A percentile compares a stretch with the other conserved stretches of the same genome.
phyloP scores from a whole-genome alignment of 2,797 vertebrate species.

The Enteromius thamalakanensis region DNA sequence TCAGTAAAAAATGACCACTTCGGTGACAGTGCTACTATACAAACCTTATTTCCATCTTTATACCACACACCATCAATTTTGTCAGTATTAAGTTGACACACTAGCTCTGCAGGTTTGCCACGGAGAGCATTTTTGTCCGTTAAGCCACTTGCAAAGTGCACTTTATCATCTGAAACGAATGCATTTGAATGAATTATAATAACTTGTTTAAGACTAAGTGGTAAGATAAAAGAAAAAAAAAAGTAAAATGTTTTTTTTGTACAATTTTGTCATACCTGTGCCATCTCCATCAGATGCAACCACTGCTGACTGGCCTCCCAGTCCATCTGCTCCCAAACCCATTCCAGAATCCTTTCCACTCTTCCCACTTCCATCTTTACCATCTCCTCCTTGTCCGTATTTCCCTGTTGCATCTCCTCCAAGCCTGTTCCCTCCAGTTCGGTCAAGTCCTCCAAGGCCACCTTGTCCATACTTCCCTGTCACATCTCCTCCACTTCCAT shows the following conservation, averaged over 20 bases:
- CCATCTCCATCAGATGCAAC: slow-evolving; percentile 20
- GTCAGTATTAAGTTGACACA: slow-evolving; percentile 80
- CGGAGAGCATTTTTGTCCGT: slow-evolving; percentile 73
- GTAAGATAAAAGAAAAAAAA: background rate
- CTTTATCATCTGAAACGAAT: slow-evolving; percentile 69
- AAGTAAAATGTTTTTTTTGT: background rate
- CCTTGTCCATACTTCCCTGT: slow-evolving; percentile 31
- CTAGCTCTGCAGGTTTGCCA: slow-evolving; percentile 75
- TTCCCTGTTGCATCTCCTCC: slow-evolving; percentile 42
- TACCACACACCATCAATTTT: slow-evolving; percentile 82
- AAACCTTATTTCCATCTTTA: slow-evolving; percentile 83
- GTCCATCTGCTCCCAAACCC: slow-evolving; percentile 42
- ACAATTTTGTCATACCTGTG: background rate
- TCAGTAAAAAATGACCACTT: background rate
- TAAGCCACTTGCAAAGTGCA: slow-evolving; percentile 80
- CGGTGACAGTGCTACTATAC: background rate
- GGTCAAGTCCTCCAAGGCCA: slow-evolving; percentile 16
- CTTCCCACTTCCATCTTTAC: background rate
- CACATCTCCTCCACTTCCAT: slow-evolving; percentile 23
- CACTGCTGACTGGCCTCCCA: background rate
- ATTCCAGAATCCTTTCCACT: slow-evolving; percentile 41
- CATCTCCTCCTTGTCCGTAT: slow-evolving; percentile 8
- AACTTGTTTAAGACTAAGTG: slow-evolving; percentile 6
- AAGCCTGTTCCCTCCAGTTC: background rate
- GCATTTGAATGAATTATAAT: slow-evolving; percentile 17